A percentile compares a stretch with the other conserved stretches of the same genome.
Conservation (phyloP, 2,888 invertebrate genomes). For the Drosophila limbata region DNA sequence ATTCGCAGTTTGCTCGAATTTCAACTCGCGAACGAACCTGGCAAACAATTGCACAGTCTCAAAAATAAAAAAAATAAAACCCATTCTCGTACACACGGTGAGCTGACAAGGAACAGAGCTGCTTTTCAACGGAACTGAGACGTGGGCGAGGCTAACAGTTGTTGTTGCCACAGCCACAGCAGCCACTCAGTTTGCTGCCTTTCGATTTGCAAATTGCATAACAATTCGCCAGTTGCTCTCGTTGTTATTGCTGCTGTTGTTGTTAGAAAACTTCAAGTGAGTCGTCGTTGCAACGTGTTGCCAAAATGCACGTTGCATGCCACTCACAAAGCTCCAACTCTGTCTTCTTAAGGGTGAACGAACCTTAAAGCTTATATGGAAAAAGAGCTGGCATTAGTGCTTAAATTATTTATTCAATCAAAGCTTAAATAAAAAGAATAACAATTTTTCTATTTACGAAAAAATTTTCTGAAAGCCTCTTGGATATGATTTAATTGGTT, state of each 20-base stretch:
- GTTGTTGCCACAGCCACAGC: slow-evolving; percentile 13
- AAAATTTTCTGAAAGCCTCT: no score
- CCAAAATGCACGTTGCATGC: slow-evolving; percentile 15
- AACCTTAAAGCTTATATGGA: background rate
- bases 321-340: background rate
- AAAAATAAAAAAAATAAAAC: slow-evolving; percentile 9
- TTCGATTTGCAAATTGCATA: slow-evolving; percentile 74
- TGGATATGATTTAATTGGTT: no score
- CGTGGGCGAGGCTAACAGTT: slow-evolving; percentile 2
- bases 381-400: background rate
- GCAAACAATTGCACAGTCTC: slow-evolving; percentile 48
- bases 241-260: slow-evolving; percentile 14
- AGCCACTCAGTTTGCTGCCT: slow-evolving; percentile 47
- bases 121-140: slow-evolving; percentile 9
- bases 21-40: slow-evolving; percentile 44
- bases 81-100: slow-evolving; percentile 10
- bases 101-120: slow-evolving; percentile 41
- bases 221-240: slow-evolving; percentile 53
- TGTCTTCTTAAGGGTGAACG: background rate
- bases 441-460: no score
- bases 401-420: background rate
- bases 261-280: slow-evolving; percentile 36
- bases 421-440: no score
- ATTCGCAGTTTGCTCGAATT: slow-evolving; percentile 35
- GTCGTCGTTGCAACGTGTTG: slow-evolving; percentile 30